Base-by-base conservation (phyloP, 2,888 invertebrate species). In the Leucania comma region DNA sequence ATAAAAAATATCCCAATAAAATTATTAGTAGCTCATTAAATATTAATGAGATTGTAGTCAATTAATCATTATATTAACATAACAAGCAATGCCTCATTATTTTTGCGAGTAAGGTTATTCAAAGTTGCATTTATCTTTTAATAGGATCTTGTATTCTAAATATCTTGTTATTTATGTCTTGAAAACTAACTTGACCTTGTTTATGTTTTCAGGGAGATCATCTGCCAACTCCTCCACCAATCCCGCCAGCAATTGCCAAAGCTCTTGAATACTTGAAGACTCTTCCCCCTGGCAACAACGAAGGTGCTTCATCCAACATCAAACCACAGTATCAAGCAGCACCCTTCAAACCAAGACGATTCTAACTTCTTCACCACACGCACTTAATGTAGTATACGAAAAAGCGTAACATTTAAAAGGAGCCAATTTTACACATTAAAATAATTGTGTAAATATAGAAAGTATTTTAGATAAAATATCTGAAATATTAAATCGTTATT, bases 151-250 rank as follows among this genome's bases (percentile, higher is more conserved):
- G 20, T 48, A n/a, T 48, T 48, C 8, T 48, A 48, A 48, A 8
- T n/a, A 48, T n/a, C 8, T 48, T 2, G n/a, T n/a, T n/a, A 48
- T 48, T 53, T 53, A 26, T 20, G 20, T 3, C 26, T 26, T 26
- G 10, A 29, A 29, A 53, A 32, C 35, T 9, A 46, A 46, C 9
- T 10, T 46, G 20, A 60, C 2, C 10, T 24, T 63, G 1, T 24
- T 38, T 60, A 22, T 85, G 35, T 79, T 90, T 93, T 20, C 90
- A 96, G 91, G 98, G 98, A 50, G 97, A 97, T 60, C 98, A 98
- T 91, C 93, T 98, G 57, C 98, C 98, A 20, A 98, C 98, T 12
- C 97, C 98, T 6, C 98, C 98, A n/a, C 98, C 98, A 26, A 97
- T 98, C 81, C 98, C 98, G 12, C 96, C 97, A 65, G 98, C 97